phyloP scores from a whole-genome alignment of 2,797 vertebrate genomes.

The Helicolenus hilgendorfi region DNA sequence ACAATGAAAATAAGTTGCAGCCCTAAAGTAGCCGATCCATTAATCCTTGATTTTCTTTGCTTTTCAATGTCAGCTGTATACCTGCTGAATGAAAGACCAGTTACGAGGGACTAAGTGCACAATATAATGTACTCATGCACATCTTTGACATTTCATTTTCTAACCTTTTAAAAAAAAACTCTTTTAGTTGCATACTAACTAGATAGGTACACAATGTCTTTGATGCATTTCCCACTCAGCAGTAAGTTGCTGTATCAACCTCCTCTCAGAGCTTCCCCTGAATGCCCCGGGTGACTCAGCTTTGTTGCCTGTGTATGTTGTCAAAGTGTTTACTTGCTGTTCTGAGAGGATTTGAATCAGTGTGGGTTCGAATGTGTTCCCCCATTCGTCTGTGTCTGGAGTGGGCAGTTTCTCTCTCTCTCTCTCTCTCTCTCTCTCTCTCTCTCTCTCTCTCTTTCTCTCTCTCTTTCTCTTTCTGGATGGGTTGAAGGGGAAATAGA shows the following conservation, averaged over 20 bases:
- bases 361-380: slow-evolving; percentile 50
- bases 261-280: slow-evolving; percentile 1
- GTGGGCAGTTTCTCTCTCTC: slow-evolving; percentile 21
- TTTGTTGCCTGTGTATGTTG: slow-evolving; percentile 39
- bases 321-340: slow-evolving; percentile 33
- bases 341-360: slow-evolving; percentile 34
- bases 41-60: slow-evolving; percentile 9
- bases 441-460: no score
- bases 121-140: not conserved
- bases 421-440: no score
- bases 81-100: not conserved
- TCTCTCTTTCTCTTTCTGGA: not conserved
- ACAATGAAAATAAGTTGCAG: no score
- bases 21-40: not conserved
- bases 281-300: slow-evolving; percentile 46
- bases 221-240: not conserved
- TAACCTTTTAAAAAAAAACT: not conserved
- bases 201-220: not conserved
- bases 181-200: not conserved
- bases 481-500: slow-evolving; percentile 29
- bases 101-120: not conserved
- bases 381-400: slow-evolving; percentile 49
- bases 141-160: not conserved
- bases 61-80: slow-evolving; percentile 4
- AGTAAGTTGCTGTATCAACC: slow-evolving; percentile 1